A percentile compares a stretch with the other conserved stretches of the same genome.
phyloP scores from a whole-genome alignment of 1,140 invertebrate species.

The Diachasma alloeum region DNA sequence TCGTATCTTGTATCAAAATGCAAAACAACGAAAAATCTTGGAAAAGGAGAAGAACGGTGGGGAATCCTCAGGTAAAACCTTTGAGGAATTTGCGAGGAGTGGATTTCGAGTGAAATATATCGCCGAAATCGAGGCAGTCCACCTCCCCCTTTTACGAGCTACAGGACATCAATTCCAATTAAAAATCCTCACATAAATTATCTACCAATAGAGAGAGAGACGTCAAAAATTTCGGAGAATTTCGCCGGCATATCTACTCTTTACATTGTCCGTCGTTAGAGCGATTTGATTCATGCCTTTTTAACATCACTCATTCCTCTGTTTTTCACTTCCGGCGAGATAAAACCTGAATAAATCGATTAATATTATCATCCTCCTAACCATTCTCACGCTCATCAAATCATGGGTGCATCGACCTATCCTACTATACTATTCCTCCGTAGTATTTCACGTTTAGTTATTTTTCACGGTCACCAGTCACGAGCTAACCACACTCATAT shows the following conservation, averaged over 20 bases:
- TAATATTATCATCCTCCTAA: not conserved
- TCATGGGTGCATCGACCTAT: conserved; percentile 23
- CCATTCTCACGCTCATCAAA: not conserved
- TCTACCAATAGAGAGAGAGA: not conserved
- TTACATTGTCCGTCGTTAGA: not conserved
- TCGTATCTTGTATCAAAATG: not conserved
- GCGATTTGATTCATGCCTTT: not conserved
- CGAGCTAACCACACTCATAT: not conserved
- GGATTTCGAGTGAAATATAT: conserved; percentile 3
- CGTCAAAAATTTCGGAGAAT: not conserved
- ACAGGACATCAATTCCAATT: conserved; percentile 20
- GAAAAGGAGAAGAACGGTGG: not conserved
- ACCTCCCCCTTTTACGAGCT: not conserved
- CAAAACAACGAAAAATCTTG: not conserved
- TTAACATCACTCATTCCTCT: not conserved
- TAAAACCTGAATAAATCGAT: conserved; percentile 28
- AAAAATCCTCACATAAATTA: conserved; percentile 14
- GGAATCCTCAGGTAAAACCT: not conserved
- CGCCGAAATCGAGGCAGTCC: not conserved
- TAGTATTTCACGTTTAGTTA: conserved; percentile 14
- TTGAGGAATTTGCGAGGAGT: not conserved
- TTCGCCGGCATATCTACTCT: not conserved
- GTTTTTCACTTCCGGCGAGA: too few relatives aligned
- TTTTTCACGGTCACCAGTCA: conserved; percentile 26
- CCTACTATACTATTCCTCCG: conserved; percentile 11